Conservation (phyloP, 2,888 invertebrate species). For the Mythimna pallens region DNA sequence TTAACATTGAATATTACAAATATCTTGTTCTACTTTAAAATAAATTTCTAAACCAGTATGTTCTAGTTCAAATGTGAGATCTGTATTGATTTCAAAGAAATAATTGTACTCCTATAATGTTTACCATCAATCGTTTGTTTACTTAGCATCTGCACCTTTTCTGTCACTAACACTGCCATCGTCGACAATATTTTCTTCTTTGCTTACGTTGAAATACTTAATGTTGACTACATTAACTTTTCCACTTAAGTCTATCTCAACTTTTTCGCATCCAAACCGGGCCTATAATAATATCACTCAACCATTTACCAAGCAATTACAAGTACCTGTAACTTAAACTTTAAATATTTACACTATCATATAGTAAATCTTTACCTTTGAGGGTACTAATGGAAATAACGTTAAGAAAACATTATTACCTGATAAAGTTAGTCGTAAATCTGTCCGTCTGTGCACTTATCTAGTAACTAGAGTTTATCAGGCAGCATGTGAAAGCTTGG, state of each 20-base stretch:
- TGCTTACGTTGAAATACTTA: conserved; percentile 11
- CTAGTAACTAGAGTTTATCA: conserved; percentile 66
- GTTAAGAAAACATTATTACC: conserved; percentile 66
- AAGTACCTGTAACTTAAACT: conserved; percentile 33
- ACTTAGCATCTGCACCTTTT: conserved; percentile 14
- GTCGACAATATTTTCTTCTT: conserved; percentile 12
- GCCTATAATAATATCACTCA: conserved; percentile 37
- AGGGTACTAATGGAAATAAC: conserved; percentile 62
- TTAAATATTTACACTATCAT: conserved; percentile 47
- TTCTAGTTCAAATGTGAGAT: background rate
- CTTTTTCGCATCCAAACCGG: conserved; percentile 47
- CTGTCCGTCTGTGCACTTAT: conserved; percentile 66
- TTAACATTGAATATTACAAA: background rate
- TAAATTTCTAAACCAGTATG: background rate
- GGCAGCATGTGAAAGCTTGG: conserved; percentile 66
- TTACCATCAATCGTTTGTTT: conserved; percentile 31
- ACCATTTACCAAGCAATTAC: conserved; percentile 49
- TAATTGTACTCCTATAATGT: background rate
- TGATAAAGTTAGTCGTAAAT: conserved; percentile 69
- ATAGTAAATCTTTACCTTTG: conserved; percentile 38
- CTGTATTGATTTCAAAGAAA: conserved; percentile 23
- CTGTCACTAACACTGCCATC: background rate
- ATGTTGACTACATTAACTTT: conserved; percentile 11
- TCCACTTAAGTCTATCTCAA: conserved; percentile 26
- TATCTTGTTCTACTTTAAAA: background rate